Evolutionary conservation across 2,113 vertebrate species (phyloP), one percentile per base, ranked within the genome.

Genomic region (Centropus bengalensis): DNA sequence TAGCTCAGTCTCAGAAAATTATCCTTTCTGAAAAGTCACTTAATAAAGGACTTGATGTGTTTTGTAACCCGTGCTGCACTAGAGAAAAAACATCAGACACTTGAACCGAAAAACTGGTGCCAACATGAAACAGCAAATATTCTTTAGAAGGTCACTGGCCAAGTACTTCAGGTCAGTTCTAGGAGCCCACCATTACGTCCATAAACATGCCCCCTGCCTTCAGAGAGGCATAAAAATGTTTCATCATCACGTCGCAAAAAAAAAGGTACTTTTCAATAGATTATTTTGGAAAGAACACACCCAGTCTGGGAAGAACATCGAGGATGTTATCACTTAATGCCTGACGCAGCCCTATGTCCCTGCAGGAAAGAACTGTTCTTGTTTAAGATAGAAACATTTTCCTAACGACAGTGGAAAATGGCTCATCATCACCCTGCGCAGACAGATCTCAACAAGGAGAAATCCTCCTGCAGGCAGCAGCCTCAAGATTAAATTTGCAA

Each of bases 151-250:
- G 60, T 69, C 89, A 55, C 40, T 62, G 73, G 52, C 55, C 52
- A 94, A 91, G 10, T 96, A 92, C 28, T 95, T 93, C 28, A 92
- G 44, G 23, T n/a, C 83, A 92, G 54, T 81, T 82, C 88, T 95
- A 16, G 18, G 54, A 93, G 66, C 73, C 96, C 56, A 47, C 38
- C 62, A 60, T 58, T 86, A 75, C 4, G 14, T 49, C 33, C 79
- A 78, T 51, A 82, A 89, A 78, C 63, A 51, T 82, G 55, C 36
- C 40, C 69, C 80, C 63, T 76, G 56, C 80, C 40, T n/a, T 91
- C 66, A 94, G 49, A 68, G 38, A 70, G 18, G 82, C 33, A 27
- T 14, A 71, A 14, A 86, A 82, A 64, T 33, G 64, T 63, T 67
- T 78, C 10, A 32, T 62, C 9, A 9, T 24, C 1, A 0, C 10